These are phyloP conservation scores for Homarus gammarus DNA, from an alignment of 2,888 invertebrate genomes.

Conservation along the genomic window DNA sequence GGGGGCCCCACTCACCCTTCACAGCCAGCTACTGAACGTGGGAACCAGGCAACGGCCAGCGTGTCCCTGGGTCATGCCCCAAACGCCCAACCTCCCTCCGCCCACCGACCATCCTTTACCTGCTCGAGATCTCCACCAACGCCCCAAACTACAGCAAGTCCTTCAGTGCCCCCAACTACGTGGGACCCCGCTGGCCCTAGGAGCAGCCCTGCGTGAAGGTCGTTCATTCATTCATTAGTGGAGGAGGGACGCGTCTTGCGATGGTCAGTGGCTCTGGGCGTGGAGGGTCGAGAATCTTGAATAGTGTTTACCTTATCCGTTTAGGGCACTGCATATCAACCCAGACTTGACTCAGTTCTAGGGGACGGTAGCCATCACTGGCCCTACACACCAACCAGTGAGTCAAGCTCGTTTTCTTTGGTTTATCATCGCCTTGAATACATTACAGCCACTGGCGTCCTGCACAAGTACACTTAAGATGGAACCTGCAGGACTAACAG, in stretches of 20 bases:
- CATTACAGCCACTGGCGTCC: not conserved
- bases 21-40: slow-evolving; percentile 1
- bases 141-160: not conserved
- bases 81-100: slow-evolving; percentile 10
- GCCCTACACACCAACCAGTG: no score
- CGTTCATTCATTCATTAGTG: slow-evolving; percentile 51
- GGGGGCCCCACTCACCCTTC: not conserved
- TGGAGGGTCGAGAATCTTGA: not conserved
- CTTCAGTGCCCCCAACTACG: slow-evolving; percentile 17
- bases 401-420: not conserved
- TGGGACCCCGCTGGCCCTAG: slow-evolving; percentile 24
- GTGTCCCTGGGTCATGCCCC: slow-evolving; percentile 36
- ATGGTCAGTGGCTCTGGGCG: not conserved
- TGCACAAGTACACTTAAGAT: slow-evolving; percentile 28
- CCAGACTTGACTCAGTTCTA: no score
- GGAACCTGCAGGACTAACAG: slow-evolving; percentile 21
- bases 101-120: not conserved
- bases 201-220: slow-evolving; percentile 47
- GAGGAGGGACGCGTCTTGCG: slow-evolving; percentile 39
- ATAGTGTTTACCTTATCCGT: not conserved
- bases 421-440: not conserved
- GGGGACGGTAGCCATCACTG: no score
- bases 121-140: not conserved
- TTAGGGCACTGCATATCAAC: not conserved
- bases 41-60: slow-evolving; percentile 36